Base-by-base conservation (phyloP, 2,888 invertebrate species). In the Heliconius charithonia region DNA sequence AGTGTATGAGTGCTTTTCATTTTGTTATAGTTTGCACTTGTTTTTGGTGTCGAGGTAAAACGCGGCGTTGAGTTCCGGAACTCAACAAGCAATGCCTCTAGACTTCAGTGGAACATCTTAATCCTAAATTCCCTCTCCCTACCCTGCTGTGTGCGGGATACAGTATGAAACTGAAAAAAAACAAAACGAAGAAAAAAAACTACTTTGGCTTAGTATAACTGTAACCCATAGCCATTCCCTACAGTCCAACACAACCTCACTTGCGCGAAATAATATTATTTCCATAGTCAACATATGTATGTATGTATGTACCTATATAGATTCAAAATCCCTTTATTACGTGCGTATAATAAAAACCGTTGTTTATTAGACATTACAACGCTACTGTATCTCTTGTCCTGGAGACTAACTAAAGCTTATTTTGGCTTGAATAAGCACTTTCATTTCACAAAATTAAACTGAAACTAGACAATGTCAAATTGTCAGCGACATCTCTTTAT, bases 301-400 rank as follows among this genome's bases (percentile, higher is more conserved):
- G 37, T 32, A 69, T 37, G 37, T 37, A 37, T 37, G 0, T 45
- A 45, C 45, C 16, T 19, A 45, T 45, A 19, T 12, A 22, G 3
- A 32, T 63, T 25, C 13, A 79, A 80, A 79, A 67, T 67, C 69
- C 66, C 51, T 79, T 79, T 70, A 67, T 63, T 66, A 37, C 62
- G 51, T 29, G 59, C 27, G 37, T 32, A 27, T 63, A 75, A 71
- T 76, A 75, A 73, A 69, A 69, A 51, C 59, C 22, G 4, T n/a
- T 71, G 66, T 78, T 76, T 79, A 74, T 74, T 59, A n/a, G 22
- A 22, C 66, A 37, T 63, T 76, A 67, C 45, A 67, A 72, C 16
- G 56, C 41, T 70, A 41, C 27, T 74, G n/a, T n/a, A n/a, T n/a
- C 74, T 37, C 29, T 63, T n/a, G n/a, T 29, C 25, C 63, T 71